Evolutionary conservation across 1,140 invertebrate species (phyloP).

Genomic region (Platyura marginata): DNA sequence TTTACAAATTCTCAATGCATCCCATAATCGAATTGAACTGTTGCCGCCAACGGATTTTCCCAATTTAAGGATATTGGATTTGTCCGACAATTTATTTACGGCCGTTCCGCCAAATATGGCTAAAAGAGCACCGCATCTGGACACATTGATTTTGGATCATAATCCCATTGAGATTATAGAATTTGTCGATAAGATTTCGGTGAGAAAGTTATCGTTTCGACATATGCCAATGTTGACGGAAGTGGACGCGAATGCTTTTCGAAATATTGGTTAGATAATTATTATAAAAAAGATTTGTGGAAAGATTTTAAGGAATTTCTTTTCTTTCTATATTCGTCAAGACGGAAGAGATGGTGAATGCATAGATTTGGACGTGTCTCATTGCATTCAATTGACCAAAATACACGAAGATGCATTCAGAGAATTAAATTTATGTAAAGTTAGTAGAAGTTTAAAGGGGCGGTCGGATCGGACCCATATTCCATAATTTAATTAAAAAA

Average conservation of each 20-base stretch:
- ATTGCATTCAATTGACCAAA: background rate
- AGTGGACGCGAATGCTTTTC: background rate
- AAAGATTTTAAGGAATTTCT: no score
- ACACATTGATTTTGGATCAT: background rate
- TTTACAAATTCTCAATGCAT: background rate
- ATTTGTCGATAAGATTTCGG: background rate
- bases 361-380: background rate
- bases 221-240: background rate
- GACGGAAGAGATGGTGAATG: background rate
- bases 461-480: background rate
- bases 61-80: background rate
- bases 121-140: background rate
- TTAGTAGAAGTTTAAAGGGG: background rate
- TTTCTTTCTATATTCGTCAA: no score
- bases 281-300: no score
- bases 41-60: background rate
- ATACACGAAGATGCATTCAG: background rate
- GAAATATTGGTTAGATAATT: background rate
- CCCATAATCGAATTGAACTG: background rate
- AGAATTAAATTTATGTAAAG: background rate
- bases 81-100: background rate
- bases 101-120: conserved; percentile 1
- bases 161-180: conserved; percentile 1
- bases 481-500: background rate
- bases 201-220: background rate